These are phyloP conservation scores for Pantherophis alleghaniensis DNA, from an alignment of 2,797 vertebrate genomes.

Conservation along the genomic window DNA sequence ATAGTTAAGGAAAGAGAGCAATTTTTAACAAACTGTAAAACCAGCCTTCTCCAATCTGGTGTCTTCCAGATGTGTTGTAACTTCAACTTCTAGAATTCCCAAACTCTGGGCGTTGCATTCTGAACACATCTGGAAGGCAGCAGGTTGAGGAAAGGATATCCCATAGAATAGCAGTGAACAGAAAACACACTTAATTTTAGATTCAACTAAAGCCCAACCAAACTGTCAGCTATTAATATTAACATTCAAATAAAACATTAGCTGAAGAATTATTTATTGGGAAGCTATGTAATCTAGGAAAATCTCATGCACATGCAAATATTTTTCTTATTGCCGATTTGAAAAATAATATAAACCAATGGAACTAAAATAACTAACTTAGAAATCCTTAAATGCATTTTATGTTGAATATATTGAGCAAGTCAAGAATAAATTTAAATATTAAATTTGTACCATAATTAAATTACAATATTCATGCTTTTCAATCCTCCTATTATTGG, in stretches of 20 bases:
- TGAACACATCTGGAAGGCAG: not conserved
- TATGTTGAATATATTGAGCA: not conserved
- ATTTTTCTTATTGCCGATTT: slow-evolving; percentile 29
- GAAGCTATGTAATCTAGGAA: slow-evolving; percentile 51
- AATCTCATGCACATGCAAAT: slow-evolving; percentile 40
- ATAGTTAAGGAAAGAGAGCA: not conserved
- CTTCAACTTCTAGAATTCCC: not conserved
- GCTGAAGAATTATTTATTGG: slow-evolving; percentile 34
- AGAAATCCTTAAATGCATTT: slow-evolving; percentile 35
- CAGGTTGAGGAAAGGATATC: not conserved
- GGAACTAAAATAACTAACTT: slow-evolving; percentile 27
- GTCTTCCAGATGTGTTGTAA: not conserved
- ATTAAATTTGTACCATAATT: not conserved
- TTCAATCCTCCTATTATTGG: not conserved
- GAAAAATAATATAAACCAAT: slow-evolving; percentile 33
- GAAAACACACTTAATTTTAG: not conserved
- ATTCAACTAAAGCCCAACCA: slow-evolving; percentile 14
- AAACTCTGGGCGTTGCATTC: not conserved
- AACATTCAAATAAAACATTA: slow-evolving; percentile 27
- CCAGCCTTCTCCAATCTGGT: not conserved
- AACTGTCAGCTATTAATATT: slow-evolving; percentile 21
- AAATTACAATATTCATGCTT: not conserved
- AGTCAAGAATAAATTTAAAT: not conserved
- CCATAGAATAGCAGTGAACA: slow-evolving; percentile 17
- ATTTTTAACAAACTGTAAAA: slow-evolving; percentile 38